phyloP scores from a whole-genome alignment of 2,113 vertebrate species.

The Rallus limicola region DNA sequence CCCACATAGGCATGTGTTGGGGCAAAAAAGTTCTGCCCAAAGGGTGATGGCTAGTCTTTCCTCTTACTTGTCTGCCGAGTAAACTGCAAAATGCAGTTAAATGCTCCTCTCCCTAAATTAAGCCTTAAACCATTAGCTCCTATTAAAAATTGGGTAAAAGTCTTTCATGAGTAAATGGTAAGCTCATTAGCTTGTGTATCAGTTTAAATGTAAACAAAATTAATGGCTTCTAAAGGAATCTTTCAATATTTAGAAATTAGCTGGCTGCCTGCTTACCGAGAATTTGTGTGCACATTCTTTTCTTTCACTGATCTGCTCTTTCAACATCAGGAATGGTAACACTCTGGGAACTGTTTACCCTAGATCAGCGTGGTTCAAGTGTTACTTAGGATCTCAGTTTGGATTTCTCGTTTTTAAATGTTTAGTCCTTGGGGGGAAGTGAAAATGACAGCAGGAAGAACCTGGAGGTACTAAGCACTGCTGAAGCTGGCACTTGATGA shows the following conservation, averaged over 20 bases:
- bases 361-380: conserved; percentile 40
- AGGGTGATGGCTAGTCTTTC: not conserved
- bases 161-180: not conserved
- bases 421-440: conserved; percentile 40
- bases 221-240: conserved; percentile 4
- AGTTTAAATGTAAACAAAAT: conserved; percentile 31
- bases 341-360: conserved; percentile 41
- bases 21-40: not conserved
- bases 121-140: not conserved
- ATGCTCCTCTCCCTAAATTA: not conserved
- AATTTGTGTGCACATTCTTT: conserved; percentile 38
- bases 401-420: conserved; percentile 44
- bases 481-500: conserved; percentile 55
- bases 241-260: conserved; percentile 49
- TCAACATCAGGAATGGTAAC: conserved; percentile 37
- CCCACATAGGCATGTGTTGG: not conserved
- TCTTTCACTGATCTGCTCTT: conserved; percentile 42
- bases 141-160: conserved; percentile 1
- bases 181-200: not conserved
- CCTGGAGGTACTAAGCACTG: conserved; percentile 36
- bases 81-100: not conserved
- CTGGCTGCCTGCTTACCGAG: not conserved
- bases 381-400: conserved; percentile 46
- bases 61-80: not conserved
- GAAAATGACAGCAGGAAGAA: conserved; percentile 68